These are phyloP conservation scores for Gnathonemus echidnorhynchus DNA, from an alignment of 2,113 vertebrate species.

Conservation along the genomic window DNA sequence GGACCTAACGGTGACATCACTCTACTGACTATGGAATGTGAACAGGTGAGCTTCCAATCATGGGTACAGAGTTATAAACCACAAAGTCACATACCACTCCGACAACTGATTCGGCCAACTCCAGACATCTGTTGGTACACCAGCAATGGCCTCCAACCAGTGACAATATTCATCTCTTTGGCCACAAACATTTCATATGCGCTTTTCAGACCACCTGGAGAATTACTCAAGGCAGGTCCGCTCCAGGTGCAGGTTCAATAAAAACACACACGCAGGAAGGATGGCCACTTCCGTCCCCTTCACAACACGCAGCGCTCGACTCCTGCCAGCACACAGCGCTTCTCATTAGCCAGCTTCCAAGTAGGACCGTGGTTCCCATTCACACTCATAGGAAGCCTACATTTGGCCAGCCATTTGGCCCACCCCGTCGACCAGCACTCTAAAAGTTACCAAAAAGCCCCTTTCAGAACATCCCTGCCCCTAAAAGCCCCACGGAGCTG, in stretches of 20 bases:
- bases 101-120: neutral
- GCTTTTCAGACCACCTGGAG: neutral
- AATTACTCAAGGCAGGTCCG: neutral
- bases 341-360: slow-evolving; percentile 58
- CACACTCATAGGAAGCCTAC: slow-evolving; percentile 66
- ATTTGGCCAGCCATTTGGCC: slow-evolving; percentile 55
- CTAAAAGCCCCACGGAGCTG: slow-evolving; percentile 25
- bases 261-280: slow-evolving; percentile 51
- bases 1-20: neutral
- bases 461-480: slow-evolving; percentile 34
- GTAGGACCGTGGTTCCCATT: slow-evolving; percentile 58
- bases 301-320: slow-evolving; percentile 51
- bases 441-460: slow-evolving; percentile 62
- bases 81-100: neutral
- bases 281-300: slow-evolving; percentile 49
- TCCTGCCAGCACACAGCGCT: slow-evolving; percentile 51
- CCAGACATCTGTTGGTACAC: neutral
- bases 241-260: slow-evolving; percentile 13
- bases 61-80: neutral
- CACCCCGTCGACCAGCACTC: slow-evolving; percentile 50
- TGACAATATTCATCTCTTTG: neutral
- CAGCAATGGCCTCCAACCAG: neutral
- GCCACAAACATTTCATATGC: neutral
- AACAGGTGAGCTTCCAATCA: neutral
- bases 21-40: neutral